Evolutionary conservation across 2,888 invertebrate species (phyloP), one percentile per base, ranked within the genome.

Genomic region (Adelphocoris suturalis): DNA sequence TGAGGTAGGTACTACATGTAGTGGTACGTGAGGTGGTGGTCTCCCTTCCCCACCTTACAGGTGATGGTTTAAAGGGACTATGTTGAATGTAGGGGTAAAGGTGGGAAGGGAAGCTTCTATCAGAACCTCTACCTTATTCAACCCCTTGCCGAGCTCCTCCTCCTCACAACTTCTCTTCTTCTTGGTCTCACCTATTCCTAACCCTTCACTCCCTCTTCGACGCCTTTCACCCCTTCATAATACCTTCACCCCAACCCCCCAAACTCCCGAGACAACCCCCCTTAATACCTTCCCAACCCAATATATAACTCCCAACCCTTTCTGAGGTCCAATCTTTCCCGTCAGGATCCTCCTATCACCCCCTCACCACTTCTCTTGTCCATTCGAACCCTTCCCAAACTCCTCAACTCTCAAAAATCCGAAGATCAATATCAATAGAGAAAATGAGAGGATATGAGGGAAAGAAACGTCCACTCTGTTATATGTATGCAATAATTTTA

Each of bases 221-320:
- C 61, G n/a, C 61, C 61, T 61, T 19, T 19, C 68, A 23, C 68
- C 23, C 27, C 23, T 27, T 23, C 68, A 23, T 27, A 68, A 19
- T 19, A 27, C 23, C 61, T 61, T n/a, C 19, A 1, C 61, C 16
- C 61, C 2, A 7, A 14, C 61, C 19, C 19, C 19, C 19, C 61
- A 9, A 9, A 1, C 61, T n/a, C 61, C 12, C 52, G 52, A 48
- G 48, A 48, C 57, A 57, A 57, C 57, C 57, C 61, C 61, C 16
- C 61, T n/a, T 19, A 68, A 68, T 68, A 68, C 68, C 68, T 68
- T 68, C 68, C 1, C 68, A 68, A 23, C 68, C 68, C 68, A 68
- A 23, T 68, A 23, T 68, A 68, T 23, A 68, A 68, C 68, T 68
- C 68, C 4, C 68, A 7, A 23, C 68, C 68, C 68, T 68, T 68